Percentiles rank a stretch among this genome's conserved stretches.
Conservation (phyloP, 2,113 vertebrate species). For the Polyodon spathula region DNA sequence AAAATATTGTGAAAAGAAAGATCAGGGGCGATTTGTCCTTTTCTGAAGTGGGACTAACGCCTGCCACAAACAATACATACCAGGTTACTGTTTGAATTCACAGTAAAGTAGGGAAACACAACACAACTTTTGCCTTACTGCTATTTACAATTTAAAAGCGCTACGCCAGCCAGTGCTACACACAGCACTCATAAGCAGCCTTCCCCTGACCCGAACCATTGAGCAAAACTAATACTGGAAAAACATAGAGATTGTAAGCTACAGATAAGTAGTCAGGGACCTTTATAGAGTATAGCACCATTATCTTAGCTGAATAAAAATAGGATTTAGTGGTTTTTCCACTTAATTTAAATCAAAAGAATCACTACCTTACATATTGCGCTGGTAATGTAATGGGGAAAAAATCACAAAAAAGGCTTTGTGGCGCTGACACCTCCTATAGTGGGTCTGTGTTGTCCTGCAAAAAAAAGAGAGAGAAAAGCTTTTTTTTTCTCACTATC, state of each 20-base stretch:
- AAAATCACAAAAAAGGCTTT: slow-evolving; percentile 89
- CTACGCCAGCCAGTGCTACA: slow-evolving; percentile 66
- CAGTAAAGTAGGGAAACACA: slow-evolving; percentile 52
- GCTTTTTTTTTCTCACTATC: slow-evolving; percentile 78
- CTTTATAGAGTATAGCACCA: slow-evolving; percentile 70
- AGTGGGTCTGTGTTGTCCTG: slow-evolving; percentile 73
- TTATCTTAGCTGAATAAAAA: slow-evolving; percentile 82
- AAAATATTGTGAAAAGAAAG: background rate
- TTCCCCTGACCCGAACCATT: slow-evolving; percentile 60
- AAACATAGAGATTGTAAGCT: slow-evolving; percentile 63
- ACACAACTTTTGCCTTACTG: slow-evolving; percentile 60
- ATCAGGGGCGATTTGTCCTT: slow-evolving; percentile 31
- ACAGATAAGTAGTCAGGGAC: slow-evolving; percentile 73
- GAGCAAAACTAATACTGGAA: slow-evolving; percentile 62
- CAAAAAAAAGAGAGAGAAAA: slow-evolving; percentile 77
- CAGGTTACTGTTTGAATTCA: slow-evolving; percentile 74
- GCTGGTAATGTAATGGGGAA: slow-evolving; percentile 87
- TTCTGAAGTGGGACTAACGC: slow-evolving; percentile 56
- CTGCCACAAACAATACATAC: slow-evolving; percentile 55
- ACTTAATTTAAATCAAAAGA: slow-evolving; percentile 99
- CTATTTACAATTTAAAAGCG: slow-evolving; percentile 63
- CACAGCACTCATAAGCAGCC: slow-evolving; percentile 60
- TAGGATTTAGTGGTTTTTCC: slow-evolving; percentile 98
- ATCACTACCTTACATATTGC: slow-evolving; percentile 98
- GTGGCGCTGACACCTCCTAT: slow-evolving; percentile 90